Base-by-base conservation (phyloP, 2,113 vertebrate genomes). In the Anarrhichthys ocellatus region DNA sequence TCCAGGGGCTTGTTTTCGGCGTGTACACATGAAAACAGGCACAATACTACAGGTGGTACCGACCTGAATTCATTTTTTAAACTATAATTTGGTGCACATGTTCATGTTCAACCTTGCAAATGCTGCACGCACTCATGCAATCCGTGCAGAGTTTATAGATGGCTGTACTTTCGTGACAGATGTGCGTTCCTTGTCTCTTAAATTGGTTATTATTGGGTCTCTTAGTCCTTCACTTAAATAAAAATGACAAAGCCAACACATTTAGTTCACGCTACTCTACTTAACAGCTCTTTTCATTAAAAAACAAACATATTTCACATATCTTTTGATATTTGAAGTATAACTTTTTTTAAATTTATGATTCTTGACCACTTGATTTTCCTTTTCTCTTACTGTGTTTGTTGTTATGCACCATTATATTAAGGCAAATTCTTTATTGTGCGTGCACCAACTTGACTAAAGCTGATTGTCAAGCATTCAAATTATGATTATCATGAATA, bases 21-120 rank as follows among this genome's bases (percentile, higher is more conserved):
- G 48, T 50, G 18, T 29, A 42, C 15, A 56, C 74, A 42, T 36
- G 56, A 76, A 79, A 91, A 81, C 48, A 82, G 65, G 4, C 36
- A 14, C 44, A 18, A 0, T 1, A 24, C 70, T n/a, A 46, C 0
- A 59, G 24, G 54, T 58, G 54, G n/a, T 36, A 3, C n/a, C 11
- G 13, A 75, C 2, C n/a, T 52, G 5, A 13, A 38, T 36, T 48
- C 0, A 46, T n/a, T 18, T 62, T 27, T 9, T 2, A 27, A 1
- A 29, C 2, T 17, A 38, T 46, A 2, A 64, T 34, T 7, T 36
- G 1, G 24, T 11, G 15, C 5, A 2, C 14, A 24, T 4, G 36
- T 7, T 32, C 27, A 24, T 34, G 34, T 6, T 34, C 34, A 15
- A 3, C 8, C 11, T 1, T 50, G 1, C 5, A 42, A 32, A 50